Conservation (phyloP, 2,113 vertebrate species). For the Orientallactaga bullata region DNA sequence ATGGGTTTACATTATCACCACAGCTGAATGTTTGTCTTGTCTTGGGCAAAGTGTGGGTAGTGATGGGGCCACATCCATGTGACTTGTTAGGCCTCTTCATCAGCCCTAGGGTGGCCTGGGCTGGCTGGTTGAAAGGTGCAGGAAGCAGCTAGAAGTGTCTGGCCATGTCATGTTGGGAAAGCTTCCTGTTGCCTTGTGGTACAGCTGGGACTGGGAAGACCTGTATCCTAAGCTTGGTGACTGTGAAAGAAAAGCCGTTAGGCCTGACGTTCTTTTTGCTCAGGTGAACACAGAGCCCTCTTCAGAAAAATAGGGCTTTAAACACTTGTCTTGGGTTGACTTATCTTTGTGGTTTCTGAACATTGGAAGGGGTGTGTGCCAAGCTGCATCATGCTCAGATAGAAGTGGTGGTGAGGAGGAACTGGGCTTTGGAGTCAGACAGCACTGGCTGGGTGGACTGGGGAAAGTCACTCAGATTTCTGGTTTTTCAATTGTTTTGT, state of each 20-base stretch:
- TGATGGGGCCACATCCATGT: neutral
- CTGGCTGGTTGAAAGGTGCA: neutral
- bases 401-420: neutral
- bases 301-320: neutral
- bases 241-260: neutral
- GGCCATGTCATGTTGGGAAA: neutral
- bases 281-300: neutral
- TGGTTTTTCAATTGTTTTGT: constrained; percentile 19
- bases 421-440: neutral
- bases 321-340: neutral
- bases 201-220: neutral
- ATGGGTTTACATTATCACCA: neutral
- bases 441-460: constrained; percentile 8
- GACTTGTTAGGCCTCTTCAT: neutral
- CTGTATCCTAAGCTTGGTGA: neutral
- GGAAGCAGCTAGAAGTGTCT: neutral
- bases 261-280: neutral
- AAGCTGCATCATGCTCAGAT: neutral
- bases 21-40: constrained; percentile 17
- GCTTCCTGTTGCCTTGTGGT: neutral
- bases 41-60: neutral
- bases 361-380: neutral
- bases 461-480: constrained; percentile 41
- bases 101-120: neutral
- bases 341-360: neutral